Evolutionary conservation across 2,797 vertebrate species (phyloP).

Genomic region (Danio tinwini): DNA sequence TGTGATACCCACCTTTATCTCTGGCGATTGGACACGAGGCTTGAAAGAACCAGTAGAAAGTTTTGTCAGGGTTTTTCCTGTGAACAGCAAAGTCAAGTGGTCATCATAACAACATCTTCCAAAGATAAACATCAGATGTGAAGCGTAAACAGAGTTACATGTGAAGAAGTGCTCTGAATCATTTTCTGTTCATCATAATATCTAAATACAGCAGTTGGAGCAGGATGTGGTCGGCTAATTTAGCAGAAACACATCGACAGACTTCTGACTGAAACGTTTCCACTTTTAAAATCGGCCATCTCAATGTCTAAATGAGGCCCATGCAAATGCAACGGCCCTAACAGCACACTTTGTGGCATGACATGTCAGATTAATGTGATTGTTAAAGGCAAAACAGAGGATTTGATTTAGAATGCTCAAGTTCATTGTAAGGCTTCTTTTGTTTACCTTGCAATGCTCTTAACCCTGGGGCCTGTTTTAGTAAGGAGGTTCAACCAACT

Average conservation of each 20-base stretch:
- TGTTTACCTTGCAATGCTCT: too few relatives aligned
- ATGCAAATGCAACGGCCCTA: background rate
- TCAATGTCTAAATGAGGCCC: background rate
- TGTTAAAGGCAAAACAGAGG: background rate
- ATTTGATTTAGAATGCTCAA: background rate
- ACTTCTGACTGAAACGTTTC: background rate
- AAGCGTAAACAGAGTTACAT: background rate
- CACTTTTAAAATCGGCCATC: background rate
- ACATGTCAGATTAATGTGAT: background rate
- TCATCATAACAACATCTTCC: background rate
- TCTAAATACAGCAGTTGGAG: background rate
- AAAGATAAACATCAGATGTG: background rate
- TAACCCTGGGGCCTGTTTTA: too few relatives aligned
- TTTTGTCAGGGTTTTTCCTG: constrained; percentile 81
- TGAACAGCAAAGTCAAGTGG: constrained; percentile 44
- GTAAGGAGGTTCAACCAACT: too few relatives aligned
- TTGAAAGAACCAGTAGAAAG: constrained; percentile 89
- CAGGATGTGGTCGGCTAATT: constrained; percentile 30
- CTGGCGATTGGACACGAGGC: constrained; percentile 79
- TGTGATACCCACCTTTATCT: constrained; percentile 81
- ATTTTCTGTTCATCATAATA: background rate
- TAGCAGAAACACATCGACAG: background rate
- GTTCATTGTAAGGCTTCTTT: background rate
- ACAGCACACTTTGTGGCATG: background rate
- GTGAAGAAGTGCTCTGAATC: background rate